These are phyloP conservation scores for Paguma larvata DNA, from an alignment of 2,797 vertebrate genomes.

Conservation along the genomic window DNA sequence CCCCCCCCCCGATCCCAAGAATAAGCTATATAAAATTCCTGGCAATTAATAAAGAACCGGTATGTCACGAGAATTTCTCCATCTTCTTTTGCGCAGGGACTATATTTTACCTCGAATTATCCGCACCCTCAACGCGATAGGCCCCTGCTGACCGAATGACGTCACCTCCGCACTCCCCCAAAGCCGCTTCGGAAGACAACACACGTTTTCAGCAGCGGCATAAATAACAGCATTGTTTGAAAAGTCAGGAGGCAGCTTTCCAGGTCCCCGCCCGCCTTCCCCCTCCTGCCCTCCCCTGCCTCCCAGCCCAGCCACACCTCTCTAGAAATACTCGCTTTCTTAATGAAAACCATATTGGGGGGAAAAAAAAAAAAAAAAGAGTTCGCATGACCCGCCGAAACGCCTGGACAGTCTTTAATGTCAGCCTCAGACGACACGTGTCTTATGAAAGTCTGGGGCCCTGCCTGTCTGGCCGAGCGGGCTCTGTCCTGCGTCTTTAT, in stretches of 20 bases:
- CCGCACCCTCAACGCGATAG: slow-evolving; percentile 74
- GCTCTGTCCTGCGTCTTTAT: slow-evolving; percentile 90
- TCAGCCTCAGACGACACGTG: slow-evolving; percentile 90
- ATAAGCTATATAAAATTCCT: background rate
- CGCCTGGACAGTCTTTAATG: slow-evolving; percentile 88
- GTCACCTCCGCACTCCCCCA: slow-evolving; percentile 79
- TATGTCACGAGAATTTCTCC: slow-evolving; percentile 73
- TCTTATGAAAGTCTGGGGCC: slow-evolving; percentile 89
- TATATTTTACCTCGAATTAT: slow-evolving; percentile 80
- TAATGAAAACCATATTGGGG: slow-evolving; percentile 91
- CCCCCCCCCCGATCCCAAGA: background rate
- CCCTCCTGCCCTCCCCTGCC: slow-evolving; percentile 77
- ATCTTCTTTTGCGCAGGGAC: slow-evolving; percentile 79
- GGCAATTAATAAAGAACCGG: slow-evolving; percentile 63
- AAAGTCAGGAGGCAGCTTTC: slow-evolving; percentile 78
- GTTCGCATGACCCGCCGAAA: slow-evolving; percentile 87
- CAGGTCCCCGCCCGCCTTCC: slow-evolving; percentile 77
- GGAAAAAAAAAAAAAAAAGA: slow-evolving; percentile 14
- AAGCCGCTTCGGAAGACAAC: slow-evolving; percentile 79
- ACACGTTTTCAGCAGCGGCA: slow-evolving; percentile 83
- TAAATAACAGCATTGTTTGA: slow-evolving; percentile 84
- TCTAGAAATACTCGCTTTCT: slow-evolving; percentile 90
- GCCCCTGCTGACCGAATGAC: slow-evolving; percentile 77
- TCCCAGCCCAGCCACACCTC: slow-evolving; percentile 88
- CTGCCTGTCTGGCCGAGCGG: slow-evolving; percentile 85